Evolutionary conservation across 2,888 invertebrate genomes (phyloP).

Genomic region (Eremobia ochroleuca): DNA sequence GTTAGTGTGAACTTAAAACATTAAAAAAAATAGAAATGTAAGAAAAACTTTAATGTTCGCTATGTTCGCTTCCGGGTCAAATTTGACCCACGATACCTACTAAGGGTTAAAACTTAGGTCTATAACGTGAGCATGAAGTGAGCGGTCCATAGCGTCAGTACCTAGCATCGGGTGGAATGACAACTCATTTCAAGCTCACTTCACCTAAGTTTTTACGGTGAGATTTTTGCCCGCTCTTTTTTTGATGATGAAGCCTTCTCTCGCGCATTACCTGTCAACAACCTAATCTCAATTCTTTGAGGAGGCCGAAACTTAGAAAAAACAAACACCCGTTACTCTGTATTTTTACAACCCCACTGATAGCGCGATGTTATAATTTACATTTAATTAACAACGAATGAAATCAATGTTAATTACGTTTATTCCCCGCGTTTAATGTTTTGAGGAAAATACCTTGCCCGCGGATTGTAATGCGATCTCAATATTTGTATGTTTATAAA

Average conservation of each 20-base stretch:
- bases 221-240: background rate
- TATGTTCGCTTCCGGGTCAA: no score
- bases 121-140: background rate
- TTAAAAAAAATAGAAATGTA: no score
- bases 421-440: constrained; percentile 38
- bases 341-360: constrained; percentile 29
- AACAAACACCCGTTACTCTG: constrained; percentile 19
- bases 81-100: no score
- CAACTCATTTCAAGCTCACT: background rate
- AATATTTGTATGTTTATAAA: constrained; percentile 42
- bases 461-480: constrained; percentile 36
- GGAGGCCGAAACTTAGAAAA: background rate
- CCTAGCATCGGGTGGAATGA: no score
- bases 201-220: background rate
- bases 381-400: constrained; percentile 43
- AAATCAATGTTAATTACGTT: constrained; percentile 48
- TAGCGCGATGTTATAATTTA: constrained; percentile 38
- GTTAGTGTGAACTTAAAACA: no score
- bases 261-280: background rate
- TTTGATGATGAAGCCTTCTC: background rate
- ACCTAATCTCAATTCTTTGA: background rate
- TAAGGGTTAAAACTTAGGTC: background rate
- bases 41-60: no score
- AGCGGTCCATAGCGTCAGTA: background rate
- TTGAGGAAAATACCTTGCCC: constrained; percentile 53